Base-by-base conservation (phyloP, 1,140 invertebrate genomes). In the Leptinotarsa undecemlineata region DNA sequence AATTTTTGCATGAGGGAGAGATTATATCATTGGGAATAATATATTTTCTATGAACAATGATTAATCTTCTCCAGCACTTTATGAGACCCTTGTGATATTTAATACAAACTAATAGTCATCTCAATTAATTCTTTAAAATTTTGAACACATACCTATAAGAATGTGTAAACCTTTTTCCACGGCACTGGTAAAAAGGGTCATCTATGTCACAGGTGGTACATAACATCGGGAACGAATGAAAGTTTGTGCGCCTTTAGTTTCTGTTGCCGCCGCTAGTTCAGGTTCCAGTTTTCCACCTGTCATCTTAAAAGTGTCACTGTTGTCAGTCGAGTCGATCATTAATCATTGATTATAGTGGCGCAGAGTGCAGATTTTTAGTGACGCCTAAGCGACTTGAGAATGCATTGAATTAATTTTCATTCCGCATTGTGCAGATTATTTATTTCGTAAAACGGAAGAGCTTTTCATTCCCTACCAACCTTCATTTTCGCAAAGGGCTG, bases 331-430 rank as follows among this genome's bases (percentile, higher is more conserved):
- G 62, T 75, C 76, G 80, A 80, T 81, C 76, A 81, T 82, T 81
- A 81, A 81, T 82, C 81, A 81, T 82, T 80, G 81, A 82, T 81
- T 78, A 70, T 71, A 48, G 64, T 72, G 67, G 48, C 51, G 64
- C 71, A 73, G 62, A 61, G 68, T 26, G 60, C 74, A 64, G 62
- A 47, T 73, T 75, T 57, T 60, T 61, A 73, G 68, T 73, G 72
- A 77, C 71, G 66, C 64, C 75, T 71, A 71, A 68, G 33, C 19
- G 51, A 71, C 21, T 60, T 71, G 61, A 68, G 71, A 72, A 76
- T 77, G 74, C 75, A 77, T 73, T 79, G 70, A 77, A 70, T 11
- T 47, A 68, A 19, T 68, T 68, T 19, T 42, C 13, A 42, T 17
- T 42, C 42, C 57, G 33, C 8, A 61, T 47, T 21, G 19, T n/a